Base-by-base conservation (phyloP, 2,888 invertebrate species). In the Leucophenga montana region DNA sequence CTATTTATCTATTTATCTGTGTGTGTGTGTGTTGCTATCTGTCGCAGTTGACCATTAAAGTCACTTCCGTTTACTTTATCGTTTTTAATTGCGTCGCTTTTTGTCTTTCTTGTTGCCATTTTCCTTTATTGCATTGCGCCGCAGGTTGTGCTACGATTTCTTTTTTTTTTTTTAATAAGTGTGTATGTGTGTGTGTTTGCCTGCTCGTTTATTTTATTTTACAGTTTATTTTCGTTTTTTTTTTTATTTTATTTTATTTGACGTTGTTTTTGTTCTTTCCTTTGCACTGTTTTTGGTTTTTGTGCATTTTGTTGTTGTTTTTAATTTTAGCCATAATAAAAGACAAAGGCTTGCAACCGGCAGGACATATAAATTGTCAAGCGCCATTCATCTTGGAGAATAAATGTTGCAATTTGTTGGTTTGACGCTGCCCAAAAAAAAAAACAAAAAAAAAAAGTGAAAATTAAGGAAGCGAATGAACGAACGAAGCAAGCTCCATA, bases 341-440 rank as follows among this genome's bases (percentile, higher is more conserved):
- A 72, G 75, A 73, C 68, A 66, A 67, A 46, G 48, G 39, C 59
- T 27, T 64, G 74, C 71, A 44, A 54, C 18, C 53, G 27, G 57
- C 22, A 27, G 57, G 61, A 83, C 77, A 78, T 78, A 83, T 85
- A 86, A 85, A 86, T 86, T 86, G 85, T 87, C 85, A 83, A 84
- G 86, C 78, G 80, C 80, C 84, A 86, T 87, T 86, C 86, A 85
- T 86, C 87, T 87, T 87, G 79, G 80, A 83, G 77, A 87, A 87
- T 87, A 85, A 86, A 86, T 86, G 85, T 87, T 87, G 86, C 85
- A 87, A 87, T 87, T 86, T 87, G 86, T 81, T 85, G 83, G 82
- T 78, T 85, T 78, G 75, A 78, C 75, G 73, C 72, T 72, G 77
- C 74, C 61, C 16, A 57, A 71, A 61, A 71, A 39, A 46, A 39